phyloP scores from a whole-genome alignment of 2,888 invertebrate genomes.

The Catocala nupta region DNA sequence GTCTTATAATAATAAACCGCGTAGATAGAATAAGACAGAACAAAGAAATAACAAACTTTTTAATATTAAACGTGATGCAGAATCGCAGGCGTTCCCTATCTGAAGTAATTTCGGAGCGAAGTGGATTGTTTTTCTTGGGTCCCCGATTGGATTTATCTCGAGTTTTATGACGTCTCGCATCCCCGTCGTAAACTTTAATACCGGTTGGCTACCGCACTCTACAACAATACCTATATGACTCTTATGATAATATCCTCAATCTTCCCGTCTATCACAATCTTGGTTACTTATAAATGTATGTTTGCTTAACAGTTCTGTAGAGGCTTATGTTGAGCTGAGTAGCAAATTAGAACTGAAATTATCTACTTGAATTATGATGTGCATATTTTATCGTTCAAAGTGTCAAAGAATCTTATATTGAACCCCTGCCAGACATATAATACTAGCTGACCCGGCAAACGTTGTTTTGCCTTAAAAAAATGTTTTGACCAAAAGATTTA shows the following conservation, averaged over 20 bases:
- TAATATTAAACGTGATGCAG: slow-evolving; percentile 59
- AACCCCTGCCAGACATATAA: too few relatives aligned
- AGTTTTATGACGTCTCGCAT: slow-evolving; percentile 83
- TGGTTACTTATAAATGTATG: slow-evolving; percentile 1
- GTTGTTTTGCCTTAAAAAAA: too few relatives aligned
- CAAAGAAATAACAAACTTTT: slow-evolving; percentile 39
- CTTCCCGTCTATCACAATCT: slow-evolving; percentile 16
- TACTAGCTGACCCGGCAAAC: too few relatives aligned
- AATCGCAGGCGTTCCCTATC: slow-evolving; percentile 58
- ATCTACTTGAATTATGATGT: too few relatives aligned
- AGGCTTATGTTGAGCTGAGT: too few relatives aligned
- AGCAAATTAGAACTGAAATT: too few relatives aligned
- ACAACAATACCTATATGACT: slow-evolving; percentile 46
- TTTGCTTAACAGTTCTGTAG: neutral
- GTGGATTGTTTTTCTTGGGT: slow-evolving; percentile 84
- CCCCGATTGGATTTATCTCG: slow-evolving; percentile 84
- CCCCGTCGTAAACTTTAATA: slow-evolving; percentile 85
- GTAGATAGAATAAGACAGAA: neutral
- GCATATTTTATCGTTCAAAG: too few relatives aligned
- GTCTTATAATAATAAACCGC: neutral
- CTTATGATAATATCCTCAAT: slow-evolving; percentile 49
- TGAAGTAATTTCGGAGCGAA: slow-evolving; percentile 72
- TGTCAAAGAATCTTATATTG: too few relatives aligned
- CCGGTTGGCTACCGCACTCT: slow-evolving; percentile 76
- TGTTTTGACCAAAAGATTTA: too few relatives aligned